Evolutionary conservation across 2,888 invertebrate genomes (phyloP), one percentile per base, ranked within the genome.

Genomic region (Acronicta aceris): DNA sequence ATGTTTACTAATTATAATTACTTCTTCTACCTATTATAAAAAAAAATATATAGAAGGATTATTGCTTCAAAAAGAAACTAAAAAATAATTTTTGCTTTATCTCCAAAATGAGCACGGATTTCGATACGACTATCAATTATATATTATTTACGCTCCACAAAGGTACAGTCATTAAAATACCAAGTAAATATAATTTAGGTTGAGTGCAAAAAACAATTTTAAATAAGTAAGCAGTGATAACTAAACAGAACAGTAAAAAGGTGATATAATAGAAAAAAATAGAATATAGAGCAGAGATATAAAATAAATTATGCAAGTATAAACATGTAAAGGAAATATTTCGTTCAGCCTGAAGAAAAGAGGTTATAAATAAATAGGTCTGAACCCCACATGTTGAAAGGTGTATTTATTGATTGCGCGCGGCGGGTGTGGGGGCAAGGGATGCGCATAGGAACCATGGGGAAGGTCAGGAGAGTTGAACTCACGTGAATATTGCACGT

Each of bases 341-440:
- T 30, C 25, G 47, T 46, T 47, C n/a, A 59, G 50, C 33, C 54
- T 58, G 4, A n/a, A 59, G 21, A 59, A 59, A 61, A 54, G 66
- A 82, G 79, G 74, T 83, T 82, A 81, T 73, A 76, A 77, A 75
- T 76, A 81, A 69, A 67, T 61, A 57, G 63, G 54, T 61, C 64
- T 71, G 60, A 71, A 77, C 69, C 70, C 76, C 77, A 78, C 82
- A 79, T 81, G 81, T 81, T 78, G 80, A 71, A 76, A 83, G 81
- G 83, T 82, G 80, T 77, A 69, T 76, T 82, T 91, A 91, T 91
- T 86, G 91, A 91, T 91, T 90, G 71, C 82, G 85, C 82, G 83
- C 82, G 77, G 76, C 42, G 71, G 59, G 62, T 82, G 81, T n/a
- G n/a, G 85, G 81, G 74, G 77, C 76, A 79, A 76, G 81, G 78